Percentiles rank a stretch among this genome's conserved stretches.
Conservation (phyloP, 2,888 invertebrate species). For the Heliconius ismenius region DNA sequence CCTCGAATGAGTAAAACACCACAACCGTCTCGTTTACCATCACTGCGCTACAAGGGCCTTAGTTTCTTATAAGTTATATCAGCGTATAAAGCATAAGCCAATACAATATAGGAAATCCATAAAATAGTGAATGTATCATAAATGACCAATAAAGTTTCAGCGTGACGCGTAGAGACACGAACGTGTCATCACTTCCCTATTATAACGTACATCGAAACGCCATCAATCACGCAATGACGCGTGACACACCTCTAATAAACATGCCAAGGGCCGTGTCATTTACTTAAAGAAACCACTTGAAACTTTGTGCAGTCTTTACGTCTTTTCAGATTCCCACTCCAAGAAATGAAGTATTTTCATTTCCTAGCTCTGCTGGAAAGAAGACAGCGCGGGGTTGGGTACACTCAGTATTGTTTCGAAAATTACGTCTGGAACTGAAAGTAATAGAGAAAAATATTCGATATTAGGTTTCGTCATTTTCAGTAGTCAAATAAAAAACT, state of each 20-base stretch:
- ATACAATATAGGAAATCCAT: not conserved
- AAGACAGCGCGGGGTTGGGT: not conserved
- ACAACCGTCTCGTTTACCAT: too few relatives aligned
- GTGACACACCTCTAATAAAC: constrained; percentile 47
- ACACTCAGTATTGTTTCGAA: not conserved
- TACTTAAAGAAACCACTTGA: constrained; percentile 40
- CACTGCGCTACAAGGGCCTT: too few relatives aligned
- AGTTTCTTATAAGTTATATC: too few relatives aligned
- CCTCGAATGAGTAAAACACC: not conserved
- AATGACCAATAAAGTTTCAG: not conserved
- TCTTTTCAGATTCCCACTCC: too few relatives aligned
- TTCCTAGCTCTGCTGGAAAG: not conserved
- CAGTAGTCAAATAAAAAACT: too few relatives aligned
- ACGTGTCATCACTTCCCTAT: not conserved
- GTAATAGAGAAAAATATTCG: not conserved
- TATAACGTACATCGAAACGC: not conserved
- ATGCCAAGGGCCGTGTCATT: constrained; percentile 34
- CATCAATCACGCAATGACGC: constrained; percentile 52
- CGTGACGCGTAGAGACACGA: not conserved
- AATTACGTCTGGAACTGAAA: not conserved
- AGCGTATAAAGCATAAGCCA: not conserved
- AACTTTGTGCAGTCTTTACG: constrained; percentile 10
- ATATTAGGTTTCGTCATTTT: too few relatives aligned
- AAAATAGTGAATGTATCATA: not conserved
- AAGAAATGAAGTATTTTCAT: not conserved